Conservation (phyloP, 2,797 vertebrate genomes). For the Sebastiscus tertius region DNA sequence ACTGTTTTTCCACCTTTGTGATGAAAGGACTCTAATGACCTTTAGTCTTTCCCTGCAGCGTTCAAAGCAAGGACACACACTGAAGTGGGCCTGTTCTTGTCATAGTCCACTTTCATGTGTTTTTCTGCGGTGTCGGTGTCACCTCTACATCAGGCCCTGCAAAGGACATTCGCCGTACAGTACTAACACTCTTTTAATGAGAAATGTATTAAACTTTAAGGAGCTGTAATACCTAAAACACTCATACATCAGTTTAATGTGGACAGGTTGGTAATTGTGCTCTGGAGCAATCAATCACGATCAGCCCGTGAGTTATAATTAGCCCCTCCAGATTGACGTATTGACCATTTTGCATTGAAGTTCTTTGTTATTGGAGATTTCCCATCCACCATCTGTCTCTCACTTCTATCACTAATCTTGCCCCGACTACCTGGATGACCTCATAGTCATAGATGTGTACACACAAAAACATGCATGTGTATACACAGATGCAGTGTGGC, state of each 20-base stretch:
- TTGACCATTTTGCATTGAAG: conserved; percentile 51
- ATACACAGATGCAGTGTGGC: conserved; percentile 3
- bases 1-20: conserved; percentile 36
- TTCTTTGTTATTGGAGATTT: conserved; percentile 43
- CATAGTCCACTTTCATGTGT: conserved; percentile 24
- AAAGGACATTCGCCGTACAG: conserved; percentile 32
- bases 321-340: conserved; percentile 42
- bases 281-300: conserved; percentile 56
- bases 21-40: conserved; percentile 44
- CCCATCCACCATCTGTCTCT: conserved; percentile 42
- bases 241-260: conserved; percentile 66
- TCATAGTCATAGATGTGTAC: conserved; percentile 7
- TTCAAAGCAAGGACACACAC: conserved; percentile 29
- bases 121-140: conserved; percentile 19
- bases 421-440: conserved; percentile 34
- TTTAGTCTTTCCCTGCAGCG: conserved; percentile 40
- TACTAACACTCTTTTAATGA: conserved; percentile 54
- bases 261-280: conserved; percentile 69
- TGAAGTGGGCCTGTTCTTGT: conserved; percentile 29
- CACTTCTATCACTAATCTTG: conserved; percentile 20
- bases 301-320: conserved; percentile 62
- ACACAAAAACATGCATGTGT: conserved; percentile 1
- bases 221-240: conserved; percentile 54
- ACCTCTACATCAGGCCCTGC: conserved; percentile 35
- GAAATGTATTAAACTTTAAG: conserved; percentile 63